phyloP scores from a whole-genome alignment of 2,888 invertebrate genomes.

The Cosmopolites sordidus region DNA sequence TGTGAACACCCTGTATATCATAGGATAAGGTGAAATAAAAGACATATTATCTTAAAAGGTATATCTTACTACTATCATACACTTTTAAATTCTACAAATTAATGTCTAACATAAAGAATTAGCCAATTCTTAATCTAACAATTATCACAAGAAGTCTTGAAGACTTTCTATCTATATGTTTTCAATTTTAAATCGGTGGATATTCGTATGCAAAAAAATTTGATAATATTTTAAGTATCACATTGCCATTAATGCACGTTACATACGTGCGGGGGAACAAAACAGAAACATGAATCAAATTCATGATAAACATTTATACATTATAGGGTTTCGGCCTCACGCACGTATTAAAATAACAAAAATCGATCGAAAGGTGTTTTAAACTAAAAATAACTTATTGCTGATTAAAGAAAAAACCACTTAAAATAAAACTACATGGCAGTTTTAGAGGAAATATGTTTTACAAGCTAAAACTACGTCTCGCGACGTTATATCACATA shows the following conservation, averaged over 20 bases:
- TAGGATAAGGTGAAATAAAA: not conserved
- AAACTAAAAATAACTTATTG: no score
- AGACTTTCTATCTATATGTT: not conserved
- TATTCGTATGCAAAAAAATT: no score
- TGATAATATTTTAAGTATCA: not conserved
- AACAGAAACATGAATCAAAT: no score
- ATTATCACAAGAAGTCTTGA: not conserved
- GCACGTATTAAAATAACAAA: no score
- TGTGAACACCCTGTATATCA: not conserved
- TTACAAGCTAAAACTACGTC: constrained; percentile 18
- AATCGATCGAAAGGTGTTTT: no score
- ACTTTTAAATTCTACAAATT: not conserved
- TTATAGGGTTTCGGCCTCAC: no score
- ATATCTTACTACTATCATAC: not conserved
- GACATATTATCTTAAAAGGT: not conserved
- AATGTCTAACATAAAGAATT: constrained; percentile 1
- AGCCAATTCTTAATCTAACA: not conserved
- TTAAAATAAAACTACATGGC: constrained; percentile 32
- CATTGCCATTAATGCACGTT: not conserved
- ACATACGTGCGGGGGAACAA: no score
- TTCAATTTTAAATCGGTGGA: no score
- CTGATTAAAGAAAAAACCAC: not conserved
- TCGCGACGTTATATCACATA: constrained; percentile 10
- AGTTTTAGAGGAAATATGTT: constrained; percentile 28
- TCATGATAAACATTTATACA: no score